Percentiles rank a stretch among this genome's conserved stretches.
phyloP scores from a whole-genome alignment of 2,797 vertebrate species.

The Gambelia wislizenii region DNA sequence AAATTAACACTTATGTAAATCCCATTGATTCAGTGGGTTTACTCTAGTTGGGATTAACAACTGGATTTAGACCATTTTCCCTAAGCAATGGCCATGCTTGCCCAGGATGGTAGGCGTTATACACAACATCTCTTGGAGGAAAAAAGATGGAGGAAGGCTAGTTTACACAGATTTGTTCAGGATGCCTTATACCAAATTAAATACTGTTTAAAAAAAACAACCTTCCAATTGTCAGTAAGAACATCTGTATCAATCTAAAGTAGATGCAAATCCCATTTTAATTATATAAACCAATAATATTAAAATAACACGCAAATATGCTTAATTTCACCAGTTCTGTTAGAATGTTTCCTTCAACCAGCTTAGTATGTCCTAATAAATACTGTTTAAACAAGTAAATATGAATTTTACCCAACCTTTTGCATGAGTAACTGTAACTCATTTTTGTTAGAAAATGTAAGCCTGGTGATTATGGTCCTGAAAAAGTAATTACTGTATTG shows the following conservation, averaged over 20 bases:
- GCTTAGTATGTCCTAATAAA: not conserved
- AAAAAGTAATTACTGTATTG: fast-evolving
- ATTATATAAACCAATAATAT: not conserved
- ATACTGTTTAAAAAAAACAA: not conserved
- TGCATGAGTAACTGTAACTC: conserved; percentile 28
- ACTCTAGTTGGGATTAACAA: too few species aligned
- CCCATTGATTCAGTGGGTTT: too few species aligned
- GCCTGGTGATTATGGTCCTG: not conserved
- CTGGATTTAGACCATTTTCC: too few species aligned
- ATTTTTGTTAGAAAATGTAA: conserved; percentile 35
- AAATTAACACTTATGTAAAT: too few species aligned
- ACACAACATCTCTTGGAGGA: not conserved
- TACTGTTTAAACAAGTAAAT: not conserved
- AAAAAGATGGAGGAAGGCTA: not conserved
- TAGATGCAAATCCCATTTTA: too few species aligned
- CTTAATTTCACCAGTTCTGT: not conserved
- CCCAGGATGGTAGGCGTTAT: too few species aligned
- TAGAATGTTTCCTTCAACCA: not conserved
- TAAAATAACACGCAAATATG: not conserved
- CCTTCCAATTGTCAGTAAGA: not conserved
- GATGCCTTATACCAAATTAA: not conserved
- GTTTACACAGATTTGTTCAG: not conserved
- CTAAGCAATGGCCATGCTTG: too few species aligned
- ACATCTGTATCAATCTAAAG: too few species aligned
- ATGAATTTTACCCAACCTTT: not conserved